phyloP scores from a whole-genome alignment of 2,888 invertebrate genomes.

The Mythimna impura region DNA sequence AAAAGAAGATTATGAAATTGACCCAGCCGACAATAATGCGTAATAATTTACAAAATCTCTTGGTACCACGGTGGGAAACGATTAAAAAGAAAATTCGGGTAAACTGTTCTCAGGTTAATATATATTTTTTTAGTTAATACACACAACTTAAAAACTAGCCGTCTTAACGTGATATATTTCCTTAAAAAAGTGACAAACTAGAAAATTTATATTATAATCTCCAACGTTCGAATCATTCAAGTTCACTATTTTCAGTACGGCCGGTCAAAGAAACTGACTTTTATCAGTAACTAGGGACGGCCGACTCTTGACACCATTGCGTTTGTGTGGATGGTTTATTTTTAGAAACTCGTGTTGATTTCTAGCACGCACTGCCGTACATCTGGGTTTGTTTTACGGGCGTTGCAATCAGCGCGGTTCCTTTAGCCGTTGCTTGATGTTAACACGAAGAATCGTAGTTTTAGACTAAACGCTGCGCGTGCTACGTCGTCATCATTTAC shows the following conservation, averaged over 20 bases:
- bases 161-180: too few relatives aligned
- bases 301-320: constrained; percentile 49
- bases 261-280: constrained; percentile 31
- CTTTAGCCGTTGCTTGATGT: constrained; percentile 40
- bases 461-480: constrained; percentile 28
- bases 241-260: constrained; percentile 15
- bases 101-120: not conserved
- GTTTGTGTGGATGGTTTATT: constrained; percentile 60
- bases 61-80: too few relatives aligned
- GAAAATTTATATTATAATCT: not conserved
- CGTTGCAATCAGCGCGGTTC: constrained; percentile 52
- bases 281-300: constrained; percentile 48
- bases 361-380: constrained; percentile 60
- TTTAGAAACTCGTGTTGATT: constrained; percentile 63
- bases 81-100: too few relatives aligned
- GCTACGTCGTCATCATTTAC: constrained; percentile 31
- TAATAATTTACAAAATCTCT: not conserved
- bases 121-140: too few relatives aligned
- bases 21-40: not conserved
- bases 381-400: constrained; percentile 63
- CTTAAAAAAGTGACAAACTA: too few relatives aligned
- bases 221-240: not conserved
- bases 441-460: constrained; percentile 52
- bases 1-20: not conserved
- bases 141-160: too few relatives aligned